Conservation (phyloP, 2,797 vertebrate genomes). For the Euthynnus affinis region DNA sequence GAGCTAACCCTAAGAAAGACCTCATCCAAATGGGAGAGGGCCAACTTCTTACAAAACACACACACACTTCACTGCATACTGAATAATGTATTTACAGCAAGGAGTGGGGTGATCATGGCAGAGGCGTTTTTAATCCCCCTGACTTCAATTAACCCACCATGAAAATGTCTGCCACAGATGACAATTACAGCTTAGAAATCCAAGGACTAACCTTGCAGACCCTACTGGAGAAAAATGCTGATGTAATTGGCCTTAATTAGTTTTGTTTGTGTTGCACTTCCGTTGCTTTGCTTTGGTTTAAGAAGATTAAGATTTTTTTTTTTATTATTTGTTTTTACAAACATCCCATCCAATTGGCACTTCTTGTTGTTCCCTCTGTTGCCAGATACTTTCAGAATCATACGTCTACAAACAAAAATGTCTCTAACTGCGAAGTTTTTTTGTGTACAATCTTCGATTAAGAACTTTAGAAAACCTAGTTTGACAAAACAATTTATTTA, state of each 20-base stretch:
- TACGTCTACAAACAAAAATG: neutral
- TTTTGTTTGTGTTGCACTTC: constrained; percentile 42
- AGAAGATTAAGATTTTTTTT: constrained; percentile 26
- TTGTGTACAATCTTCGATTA: neutral
- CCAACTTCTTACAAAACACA: constrained; percentile 44
- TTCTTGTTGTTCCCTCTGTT: neutral
- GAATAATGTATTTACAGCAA: constrained; percentile 63
- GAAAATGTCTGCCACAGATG: constrained; percentile 63
- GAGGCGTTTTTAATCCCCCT: constrained; percentile 69
- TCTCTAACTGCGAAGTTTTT: neutral
- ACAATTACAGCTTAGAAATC: constrained; percentile 70
- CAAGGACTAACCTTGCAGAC: constrained; percentile 52
- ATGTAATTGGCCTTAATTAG: constrained; percentile 65
- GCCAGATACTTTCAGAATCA: neutral
- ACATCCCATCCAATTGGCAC: neutral
- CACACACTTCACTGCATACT: constrained; percentile 41
- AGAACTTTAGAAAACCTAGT: neutral
- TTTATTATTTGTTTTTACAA: constrained; percentile 14
- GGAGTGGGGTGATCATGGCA: constrained; percentile 64
- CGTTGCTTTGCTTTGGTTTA: constrained; percentile 25
- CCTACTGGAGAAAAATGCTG: constrained; percentile 35
- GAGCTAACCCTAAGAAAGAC: constrained; percentile 67
- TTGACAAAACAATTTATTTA: neutral
- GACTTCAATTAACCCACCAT: constrained; percentile 81
- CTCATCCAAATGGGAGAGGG: constrained; percentile 63